phyloP scores from a whole-genome alignment of 2,113 vertebrate genomes.

The Athene cunicularia region DNA sequence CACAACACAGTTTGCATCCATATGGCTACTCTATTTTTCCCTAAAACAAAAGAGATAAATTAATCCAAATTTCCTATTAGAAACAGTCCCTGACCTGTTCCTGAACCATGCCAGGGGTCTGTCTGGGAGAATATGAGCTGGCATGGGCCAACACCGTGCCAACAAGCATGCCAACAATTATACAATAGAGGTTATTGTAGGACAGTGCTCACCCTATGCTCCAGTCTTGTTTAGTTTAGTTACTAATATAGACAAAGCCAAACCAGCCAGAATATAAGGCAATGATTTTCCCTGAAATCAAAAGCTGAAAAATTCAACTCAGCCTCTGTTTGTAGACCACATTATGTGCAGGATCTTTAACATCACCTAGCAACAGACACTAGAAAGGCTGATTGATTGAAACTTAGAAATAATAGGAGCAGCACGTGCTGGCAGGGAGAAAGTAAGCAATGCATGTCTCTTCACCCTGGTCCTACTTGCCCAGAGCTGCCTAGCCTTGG shows the following conservation, averaged over 20 bases:
- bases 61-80: neutral
- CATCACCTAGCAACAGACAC: neutral
- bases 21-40: neutral
- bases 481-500: neutral
- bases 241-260: neutral
- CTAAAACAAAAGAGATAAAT: neutral
- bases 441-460: neutral
- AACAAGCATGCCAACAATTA: neutral
- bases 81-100: neutral
- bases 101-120: neutral
- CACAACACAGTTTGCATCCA: neutral
- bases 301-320: constrained; percentile 7
- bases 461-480: neutral
- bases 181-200: constrained; percentile 2
- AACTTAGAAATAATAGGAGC: neutral
- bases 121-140: neutral
- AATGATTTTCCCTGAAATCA: constrained; percentile 1
- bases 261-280: neutral
- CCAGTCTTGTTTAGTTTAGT: neutral
- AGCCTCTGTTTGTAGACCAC: neutral
- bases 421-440: rapidly evolving
- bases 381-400: neutral
- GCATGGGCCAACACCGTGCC: neutral
- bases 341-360: neutral
- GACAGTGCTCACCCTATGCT: neutral